Evolutionary conservation across 2,113 vertebrate species (phyloP).

Genomic region (Pygoscelis adeliae): DNA sequence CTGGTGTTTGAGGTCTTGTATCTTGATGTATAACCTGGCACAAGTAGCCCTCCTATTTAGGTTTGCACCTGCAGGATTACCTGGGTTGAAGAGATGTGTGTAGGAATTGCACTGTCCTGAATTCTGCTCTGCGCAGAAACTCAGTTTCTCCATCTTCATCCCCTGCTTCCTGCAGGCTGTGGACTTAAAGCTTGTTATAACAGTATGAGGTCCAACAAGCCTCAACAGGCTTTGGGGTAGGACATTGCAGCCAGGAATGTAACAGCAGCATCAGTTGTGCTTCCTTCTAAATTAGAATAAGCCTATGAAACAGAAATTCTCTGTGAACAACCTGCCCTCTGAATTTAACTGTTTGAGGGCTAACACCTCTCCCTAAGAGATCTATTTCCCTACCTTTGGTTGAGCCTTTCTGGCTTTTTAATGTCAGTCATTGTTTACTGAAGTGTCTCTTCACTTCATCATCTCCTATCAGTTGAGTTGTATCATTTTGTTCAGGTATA

Average conservation of each 20-base stretch:
- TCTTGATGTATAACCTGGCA: not conserved
- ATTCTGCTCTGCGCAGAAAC: not conserved
- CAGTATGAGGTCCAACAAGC: not conserved
- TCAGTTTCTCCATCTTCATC: not conserved
- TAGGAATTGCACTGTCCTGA: not conserved
- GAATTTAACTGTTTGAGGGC: not conserved
- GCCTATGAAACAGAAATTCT: not conserved
- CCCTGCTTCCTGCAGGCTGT: not conserved
- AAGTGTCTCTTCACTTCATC: not conserved
- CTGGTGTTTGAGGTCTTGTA: not conserved
- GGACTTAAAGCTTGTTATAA: not conserved
- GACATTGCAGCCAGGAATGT: not conserved
- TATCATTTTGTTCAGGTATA: not conserved
- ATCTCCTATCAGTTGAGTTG: not conserved
- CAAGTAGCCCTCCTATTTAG: too few relatives aligned
- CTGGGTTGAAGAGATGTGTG: accelerated
- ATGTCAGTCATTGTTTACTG: not conserved
- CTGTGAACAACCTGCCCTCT: not conserved
- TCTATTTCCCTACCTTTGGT: not conserved
- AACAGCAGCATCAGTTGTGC: not conserved
- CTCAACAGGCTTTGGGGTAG: not conserved
- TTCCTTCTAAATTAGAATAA: not conserved
- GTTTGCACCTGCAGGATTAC: not conserved
- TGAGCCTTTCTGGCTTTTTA: not conserved
- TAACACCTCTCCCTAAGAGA: not conserved